Conservation (phyloP, 2,113 vertebrate genomes). For the Hassar affinis region DNA sequence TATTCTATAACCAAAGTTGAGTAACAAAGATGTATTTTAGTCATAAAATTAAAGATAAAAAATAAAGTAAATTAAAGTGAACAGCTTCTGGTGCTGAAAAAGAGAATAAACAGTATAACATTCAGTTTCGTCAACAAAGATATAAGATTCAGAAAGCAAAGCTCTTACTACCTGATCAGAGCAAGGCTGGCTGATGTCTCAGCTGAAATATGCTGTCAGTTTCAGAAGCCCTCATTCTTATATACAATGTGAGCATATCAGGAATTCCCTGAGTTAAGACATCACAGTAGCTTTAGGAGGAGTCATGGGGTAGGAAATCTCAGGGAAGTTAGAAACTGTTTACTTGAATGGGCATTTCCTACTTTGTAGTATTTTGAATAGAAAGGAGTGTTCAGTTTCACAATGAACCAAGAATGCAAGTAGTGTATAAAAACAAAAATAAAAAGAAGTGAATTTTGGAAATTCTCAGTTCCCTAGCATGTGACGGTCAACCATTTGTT, state of each 20-base stretch:
- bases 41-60: background rate
- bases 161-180: slow-evolving; percentile 22
- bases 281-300: background rate
- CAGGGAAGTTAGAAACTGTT: background rate
- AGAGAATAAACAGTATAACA: background rate
- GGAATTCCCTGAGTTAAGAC: background rate
- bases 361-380: background rate
- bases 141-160: background rate
- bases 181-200: background rate
- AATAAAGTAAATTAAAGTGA: background rate
- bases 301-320: background rate
- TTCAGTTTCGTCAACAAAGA: background rate
- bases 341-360: background rate
- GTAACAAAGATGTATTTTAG: background rate
- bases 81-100: background rate
- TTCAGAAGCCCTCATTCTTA: background rate
- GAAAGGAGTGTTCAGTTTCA: background rate
- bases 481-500: background rate
- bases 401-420: background rate
- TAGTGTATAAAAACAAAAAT: background rate
- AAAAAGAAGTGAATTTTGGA: background rate
- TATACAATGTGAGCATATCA: background rate
- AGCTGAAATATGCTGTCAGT: background rate
- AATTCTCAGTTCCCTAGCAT: background rate
- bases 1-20: background rate